phyloP scores from a whole-genome alignment of 2,888 invertebrate species.

The Synanthedon formicaeformis region DNA sequence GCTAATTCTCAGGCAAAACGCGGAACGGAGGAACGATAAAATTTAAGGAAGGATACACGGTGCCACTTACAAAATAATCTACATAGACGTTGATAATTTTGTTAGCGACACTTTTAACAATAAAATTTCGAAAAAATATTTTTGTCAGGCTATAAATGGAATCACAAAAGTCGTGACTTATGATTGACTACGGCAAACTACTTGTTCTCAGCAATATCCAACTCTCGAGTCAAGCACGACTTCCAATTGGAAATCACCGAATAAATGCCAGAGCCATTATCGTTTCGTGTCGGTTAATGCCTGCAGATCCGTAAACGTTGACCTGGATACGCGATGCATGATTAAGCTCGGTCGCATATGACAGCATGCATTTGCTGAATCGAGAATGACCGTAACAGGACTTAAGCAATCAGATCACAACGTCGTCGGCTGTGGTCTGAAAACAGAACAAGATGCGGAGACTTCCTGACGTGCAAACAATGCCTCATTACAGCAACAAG shows the following conservation, averaged over 20 bases:
- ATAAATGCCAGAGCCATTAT: conserved; percentile 43
- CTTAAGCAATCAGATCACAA: conserved; percentile 35
- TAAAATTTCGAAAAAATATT: too few relatives aligned
- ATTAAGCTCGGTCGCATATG: conserved; percentile 9
- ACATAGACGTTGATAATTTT: background rate
- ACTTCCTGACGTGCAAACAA: conserved; percentile 44
- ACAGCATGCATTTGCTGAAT: conserved; percentile 12
- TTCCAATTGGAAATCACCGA: conserved; percentile 21
- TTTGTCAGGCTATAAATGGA: conserved; percentile 7
- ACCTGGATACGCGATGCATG: conserved; percentile 24
- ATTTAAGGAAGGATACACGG: conserved; percentile 3
- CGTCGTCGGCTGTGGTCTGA: conserved; percentile 32
- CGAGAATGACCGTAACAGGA: conserved; percentile 9
- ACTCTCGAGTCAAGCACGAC: conserved; percentile 32
- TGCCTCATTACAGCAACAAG: conserved; percentile 53
- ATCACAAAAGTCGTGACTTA: conserved; percentile 34
- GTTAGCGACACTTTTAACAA: background rate
- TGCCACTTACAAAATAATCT: conserved; percentile 1
- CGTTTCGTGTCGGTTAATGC: conserved; percentile 33
- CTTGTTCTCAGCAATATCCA: conserved; percentile 7
- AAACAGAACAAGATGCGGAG: conserved; percentile 47
- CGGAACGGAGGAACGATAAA: conserved; percentile 34
- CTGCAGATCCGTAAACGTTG: conserved; percentile 42
- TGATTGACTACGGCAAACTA: conserved; percentile 32
- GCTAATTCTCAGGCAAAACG: conserved; percentile 35